Evolutionary conservation across 2,113 vertebrate species (phyloP).

Genomic region (Panthera tigris): DNA sequence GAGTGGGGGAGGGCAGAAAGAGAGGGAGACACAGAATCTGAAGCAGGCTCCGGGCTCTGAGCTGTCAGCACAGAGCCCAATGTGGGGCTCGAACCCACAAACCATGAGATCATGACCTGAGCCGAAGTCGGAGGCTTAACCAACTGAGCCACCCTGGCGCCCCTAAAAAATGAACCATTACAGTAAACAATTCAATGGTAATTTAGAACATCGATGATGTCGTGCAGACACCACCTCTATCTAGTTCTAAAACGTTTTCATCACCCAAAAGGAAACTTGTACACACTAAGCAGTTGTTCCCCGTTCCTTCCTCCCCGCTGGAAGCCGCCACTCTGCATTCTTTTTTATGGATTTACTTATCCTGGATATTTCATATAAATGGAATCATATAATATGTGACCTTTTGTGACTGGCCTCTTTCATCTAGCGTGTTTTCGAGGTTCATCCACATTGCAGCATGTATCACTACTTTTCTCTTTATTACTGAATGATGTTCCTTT

Average conservation of each 20-base stretch:
- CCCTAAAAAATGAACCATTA: background rate
- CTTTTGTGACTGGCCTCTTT: background rate
- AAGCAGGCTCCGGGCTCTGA: background rate
- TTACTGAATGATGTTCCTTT: background rate
- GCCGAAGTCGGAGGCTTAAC: accelerated
- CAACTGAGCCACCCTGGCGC: too few species aligned
- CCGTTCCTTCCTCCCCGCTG: background rate
- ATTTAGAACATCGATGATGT: background rate
- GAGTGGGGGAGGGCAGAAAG: background rate
- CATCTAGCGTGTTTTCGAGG: background rate
- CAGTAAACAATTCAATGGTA: background rate
- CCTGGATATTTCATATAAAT: background rate
- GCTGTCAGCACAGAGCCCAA: background rate
- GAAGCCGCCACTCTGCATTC: too few species aligned
- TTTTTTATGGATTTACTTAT: background rate
- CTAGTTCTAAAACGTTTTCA: background rate
- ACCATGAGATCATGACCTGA: background rate
- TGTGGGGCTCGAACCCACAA: background rate
- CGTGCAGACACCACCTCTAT: background rate
- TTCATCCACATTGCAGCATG: too few species aligned
- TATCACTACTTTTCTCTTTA: background rate
- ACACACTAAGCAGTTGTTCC: background rate
- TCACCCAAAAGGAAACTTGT: background rate
- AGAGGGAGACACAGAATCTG: background rate
- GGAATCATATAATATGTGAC: background rate